Conservation (phyloP, 2,797 vertebrate genomes). For the Chaenodraco wilsoni region DNA sequence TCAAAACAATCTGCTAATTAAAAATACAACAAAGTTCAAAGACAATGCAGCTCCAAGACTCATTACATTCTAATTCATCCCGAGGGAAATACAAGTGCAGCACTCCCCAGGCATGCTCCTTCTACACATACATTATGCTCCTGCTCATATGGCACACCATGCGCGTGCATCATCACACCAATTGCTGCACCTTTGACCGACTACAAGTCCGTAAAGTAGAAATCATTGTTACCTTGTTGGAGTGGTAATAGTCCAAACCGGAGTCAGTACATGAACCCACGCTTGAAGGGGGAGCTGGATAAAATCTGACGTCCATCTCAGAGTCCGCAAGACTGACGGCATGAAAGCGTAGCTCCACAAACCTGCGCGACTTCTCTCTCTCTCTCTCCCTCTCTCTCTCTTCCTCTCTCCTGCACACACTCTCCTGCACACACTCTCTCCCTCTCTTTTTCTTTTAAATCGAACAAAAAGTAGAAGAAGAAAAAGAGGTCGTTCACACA, state of each 20-base stretch:
- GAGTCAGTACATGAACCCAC: slow-evolving; percentile 95
- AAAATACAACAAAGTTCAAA: slow-evolving; percentile 44
- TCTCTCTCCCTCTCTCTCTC: slow-evolving; percentile 50
- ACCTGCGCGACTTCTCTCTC: slow-evolving; percentile 64
- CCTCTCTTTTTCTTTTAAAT: slow-evolving; percentile 56
- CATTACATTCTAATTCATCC: slow-evolving; percentile 18
- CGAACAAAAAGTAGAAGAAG: slow-evolving; percentile 76
- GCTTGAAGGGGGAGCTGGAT: slow-evolving; percentile 94
- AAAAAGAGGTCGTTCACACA: slow-evolving; percentile 70
- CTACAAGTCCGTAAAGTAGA: slow-evolving; percentile 25
- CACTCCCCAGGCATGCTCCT: slow-evolving; percentile 31
- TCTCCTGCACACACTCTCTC: slow-evolving; percentile 7
- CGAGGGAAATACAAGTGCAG: slow-evolving; percentile 46
- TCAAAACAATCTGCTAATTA: not conserved
- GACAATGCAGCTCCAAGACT: not conserved
- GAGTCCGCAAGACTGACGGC: slow-evolving; percentile 88
- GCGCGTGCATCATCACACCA: slow-evolving; percentile 21
- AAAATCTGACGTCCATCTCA: slow-evolving; percentile 99
- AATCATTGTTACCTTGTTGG: slow-evolving; percentile 91
- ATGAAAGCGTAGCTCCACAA: slow-evolving; percentile 85
- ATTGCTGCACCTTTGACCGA: slow-evolving; percentile 34
- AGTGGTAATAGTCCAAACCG: slow-evolving; percentile 97
- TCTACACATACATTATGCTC: not conserved
- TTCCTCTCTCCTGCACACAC: slow-evolving; percentile 20
- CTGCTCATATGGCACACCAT: not conserved